Evolutionary conservation across 2,797 vertebrate species (phyloP).

Genomic region (Hirundo rustica): DNA sequence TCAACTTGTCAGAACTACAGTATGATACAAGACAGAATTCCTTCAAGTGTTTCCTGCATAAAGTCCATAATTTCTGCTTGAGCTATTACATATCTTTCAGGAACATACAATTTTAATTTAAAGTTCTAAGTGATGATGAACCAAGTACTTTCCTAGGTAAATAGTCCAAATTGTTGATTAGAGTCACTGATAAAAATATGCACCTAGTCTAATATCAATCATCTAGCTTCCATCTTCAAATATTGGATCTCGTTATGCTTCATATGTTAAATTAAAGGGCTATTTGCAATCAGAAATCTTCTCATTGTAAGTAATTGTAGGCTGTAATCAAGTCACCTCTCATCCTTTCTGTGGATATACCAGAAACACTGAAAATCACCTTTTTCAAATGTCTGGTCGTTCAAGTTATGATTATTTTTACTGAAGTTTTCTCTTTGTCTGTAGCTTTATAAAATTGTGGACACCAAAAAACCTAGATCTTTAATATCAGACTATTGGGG

Average conservation of each 20-base stretch:
- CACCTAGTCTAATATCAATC: slow-evolving; percentile 45
- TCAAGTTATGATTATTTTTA: background rate
- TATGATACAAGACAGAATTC: background rate
- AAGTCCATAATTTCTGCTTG: slow-evolving; percentile 20
- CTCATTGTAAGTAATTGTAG: slow-evolving; percentile 35
- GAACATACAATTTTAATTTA: slow-evolving; percentile 26
- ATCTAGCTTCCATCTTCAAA: slow-evolving; percentile 34
- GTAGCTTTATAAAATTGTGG: background rate
- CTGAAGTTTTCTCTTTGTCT: background rate
- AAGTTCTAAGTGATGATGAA: slow-evolving; percentile 23
- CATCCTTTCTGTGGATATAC: background rate
- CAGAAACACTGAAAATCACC: background rate
- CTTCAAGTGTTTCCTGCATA: background rate
- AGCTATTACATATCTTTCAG: slow-evolving; percentile 5
- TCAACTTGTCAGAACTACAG: background rate
- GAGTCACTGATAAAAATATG: slow-evolving; percentile 47
- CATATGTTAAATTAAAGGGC: slow-evolving; percentile 60
- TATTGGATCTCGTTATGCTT: slow-evolving; percentile 46
- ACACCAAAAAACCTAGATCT: background rate
- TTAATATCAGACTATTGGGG: background rate
- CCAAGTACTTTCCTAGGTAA: slow-evolving; percentile 11
- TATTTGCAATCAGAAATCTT: slow-evolving; percentile 60
- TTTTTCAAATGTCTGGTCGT: background rate
- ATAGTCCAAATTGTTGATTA: slow-evolving; percentile 48
- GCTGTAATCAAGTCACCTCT: slow-evolving; percentile 42